Conservation (phyloP, 35 echinoderm and acorn worm genomes). For the Lytechinus variegatus region DNA sequence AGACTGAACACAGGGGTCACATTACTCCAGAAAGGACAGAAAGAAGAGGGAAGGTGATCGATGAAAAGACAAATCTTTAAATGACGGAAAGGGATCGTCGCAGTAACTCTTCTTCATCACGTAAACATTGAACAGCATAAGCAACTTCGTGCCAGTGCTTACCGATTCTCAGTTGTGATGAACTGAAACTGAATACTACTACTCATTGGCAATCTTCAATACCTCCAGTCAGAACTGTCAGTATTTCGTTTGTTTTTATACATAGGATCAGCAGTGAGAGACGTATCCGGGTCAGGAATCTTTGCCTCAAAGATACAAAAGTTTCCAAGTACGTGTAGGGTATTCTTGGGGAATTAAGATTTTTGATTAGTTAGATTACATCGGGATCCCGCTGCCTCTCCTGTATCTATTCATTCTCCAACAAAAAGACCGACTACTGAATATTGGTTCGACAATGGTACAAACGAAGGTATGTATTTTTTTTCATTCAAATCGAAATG, state of each 20-base stretch:
- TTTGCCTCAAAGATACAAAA: not conserved
- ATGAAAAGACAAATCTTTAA: not conserved
- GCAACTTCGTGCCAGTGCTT: not conserved
- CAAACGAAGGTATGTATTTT: too few species aligned
- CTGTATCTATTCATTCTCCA: not conserved
- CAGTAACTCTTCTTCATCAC: not conserved
- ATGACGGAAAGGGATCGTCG: not conserved
- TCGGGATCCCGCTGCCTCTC: not conserved
- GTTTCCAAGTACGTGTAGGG: not conserved
- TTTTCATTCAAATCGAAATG: too few species aligned
- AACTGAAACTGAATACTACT: not conserved
- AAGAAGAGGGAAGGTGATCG: not conserved
- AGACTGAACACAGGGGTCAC: too few species aligned
- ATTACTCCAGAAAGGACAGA: too few species aligned
- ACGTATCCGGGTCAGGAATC: not conserved
- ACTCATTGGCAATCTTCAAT: not conserved
- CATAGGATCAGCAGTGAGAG: not conserved
- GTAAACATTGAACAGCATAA: not conserved
- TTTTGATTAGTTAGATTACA: not conserved
- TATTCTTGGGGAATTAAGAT: not conserved
- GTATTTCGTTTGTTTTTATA: not conserved
- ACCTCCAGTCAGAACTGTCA: not conserved
- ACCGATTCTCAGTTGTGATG: not conserved
- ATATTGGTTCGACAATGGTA: too few species aligned
- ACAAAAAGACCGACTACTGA: too few species aligned